Evolutionary conservation across 2,888 invertebrate genomes (phyloP).

Genomic region (Ormyrus rosae): DNA sequence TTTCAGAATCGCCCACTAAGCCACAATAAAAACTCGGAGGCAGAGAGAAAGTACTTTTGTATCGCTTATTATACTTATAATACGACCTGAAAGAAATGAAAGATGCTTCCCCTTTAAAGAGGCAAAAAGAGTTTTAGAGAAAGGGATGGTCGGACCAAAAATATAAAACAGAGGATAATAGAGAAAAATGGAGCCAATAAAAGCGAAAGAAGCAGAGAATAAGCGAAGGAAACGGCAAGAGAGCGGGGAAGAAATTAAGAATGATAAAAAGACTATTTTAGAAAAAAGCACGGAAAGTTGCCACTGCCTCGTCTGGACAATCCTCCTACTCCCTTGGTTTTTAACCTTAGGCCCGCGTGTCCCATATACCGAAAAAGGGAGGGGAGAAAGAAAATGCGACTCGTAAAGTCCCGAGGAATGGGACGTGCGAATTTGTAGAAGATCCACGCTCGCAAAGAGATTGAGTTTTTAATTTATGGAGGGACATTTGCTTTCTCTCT

Average conservation of each 20-base stretch:
- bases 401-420: constrained; percentile 42
- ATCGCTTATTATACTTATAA: neutral
- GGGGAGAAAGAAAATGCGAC: constrained; percentile 37
- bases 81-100: neutral
- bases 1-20: neutral
- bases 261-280: constrained; percentile 48
- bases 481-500: constrained; percentile 37
- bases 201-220: constrained; percentile 10
- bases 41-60: neutral
- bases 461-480: constrained; percentile 52
- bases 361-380: constrained; percentile 31
- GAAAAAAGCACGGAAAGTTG: neutral
- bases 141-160: neutral
- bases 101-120: constrained; percentile 11
- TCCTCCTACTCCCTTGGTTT: neutral
- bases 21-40: constrained; percentile 10
- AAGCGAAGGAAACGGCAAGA: neutral
- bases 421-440: constrained; percentile 46
- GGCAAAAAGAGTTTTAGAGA: constrained; percentile 1
- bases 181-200: constrained; percentile 51
- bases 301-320: too few species aligned
- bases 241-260: constrained; percentile 35
- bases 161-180: constrained; percentile 38
- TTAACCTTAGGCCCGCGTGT: neutral
- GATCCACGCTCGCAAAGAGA: constrained; percentile 48